Evolutionary conservation across 1,140 invertebrate genomes (phyloP).

Genomic region (Diuraphis noxia): DNA sequence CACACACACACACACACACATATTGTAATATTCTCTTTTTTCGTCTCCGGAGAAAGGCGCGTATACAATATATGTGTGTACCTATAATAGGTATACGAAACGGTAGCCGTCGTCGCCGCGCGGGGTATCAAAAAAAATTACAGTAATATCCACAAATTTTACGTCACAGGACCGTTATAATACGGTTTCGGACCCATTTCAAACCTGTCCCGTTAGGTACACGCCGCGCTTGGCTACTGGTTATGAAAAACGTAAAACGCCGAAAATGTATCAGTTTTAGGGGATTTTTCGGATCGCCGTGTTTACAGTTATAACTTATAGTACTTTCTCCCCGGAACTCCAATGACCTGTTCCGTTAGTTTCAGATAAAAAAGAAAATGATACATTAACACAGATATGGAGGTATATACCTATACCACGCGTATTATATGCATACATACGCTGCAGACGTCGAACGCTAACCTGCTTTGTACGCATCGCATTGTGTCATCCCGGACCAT

Average conservation of each 20-base stretch:
- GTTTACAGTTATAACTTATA: slow-evolving; percentile 42
- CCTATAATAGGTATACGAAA: not conserved
- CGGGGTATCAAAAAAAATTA: slow-evolving; percentile 49
- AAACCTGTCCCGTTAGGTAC: slow-evolving; percentile 46
- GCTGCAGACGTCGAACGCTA: not conserved
- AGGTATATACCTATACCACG: not conserved
- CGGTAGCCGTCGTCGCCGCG: slow-evolving; percentile 32
- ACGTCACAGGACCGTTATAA: slow-evolving; percentile 50
- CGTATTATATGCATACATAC: not conserved
- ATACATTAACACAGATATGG: slow-evolving; percentile 49
- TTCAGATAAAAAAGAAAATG: slow-evolving; percentile 54
- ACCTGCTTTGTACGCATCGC: slow-evolving; percentile 22
- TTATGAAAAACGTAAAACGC: slow-evolving; percentile 42
- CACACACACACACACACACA: not conserved
- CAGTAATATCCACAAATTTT: slow-evolving; percentile 53
- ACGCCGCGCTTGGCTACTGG: slow-evolving; percentile 17
- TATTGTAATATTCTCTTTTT: not conserved
- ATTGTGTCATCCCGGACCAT: not conserved
- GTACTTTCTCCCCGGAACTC: slow-evolving; percentile 53
- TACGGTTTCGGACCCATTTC: slow-evolving; percentile 53
- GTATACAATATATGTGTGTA: not conserved
- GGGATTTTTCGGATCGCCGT: slow-evolving; percentile 43
- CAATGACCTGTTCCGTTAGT: slow-evolving; percentile 53
- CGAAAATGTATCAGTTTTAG: slow-evolving; percentile 49
- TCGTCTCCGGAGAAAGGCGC: slow-evolving; percentile 29